Conservation (phyloP, 2,113 vertebrate genomes). For the Eupsittula cactorum region DNA sequence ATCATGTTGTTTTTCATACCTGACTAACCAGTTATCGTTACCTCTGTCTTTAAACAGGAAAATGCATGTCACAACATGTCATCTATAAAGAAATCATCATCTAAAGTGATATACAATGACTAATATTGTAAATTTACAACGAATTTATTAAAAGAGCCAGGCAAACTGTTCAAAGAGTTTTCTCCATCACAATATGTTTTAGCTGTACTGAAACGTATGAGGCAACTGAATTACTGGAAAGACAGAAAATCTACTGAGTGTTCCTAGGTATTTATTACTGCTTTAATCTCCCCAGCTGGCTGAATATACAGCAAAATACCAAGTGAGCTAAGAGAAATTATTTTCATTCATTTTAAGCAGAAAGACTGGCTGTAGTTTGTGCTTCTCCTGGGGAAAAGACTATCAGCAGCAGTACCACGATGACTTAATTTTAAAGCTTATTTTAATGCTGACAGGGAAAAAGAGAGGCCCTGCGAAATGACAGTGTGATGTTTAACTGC, state of each 20-base stretch:
- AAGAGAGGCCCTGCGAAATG: background rate
- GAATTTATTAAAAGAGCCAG: background rate
- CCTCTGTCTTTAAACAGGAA: conserved; percentile 87
- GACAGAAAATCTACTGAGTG: background rate
- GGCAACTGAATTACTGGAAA: background rate
- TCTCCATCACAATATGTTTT: background rate
- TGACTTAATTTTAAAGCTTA: background rate
- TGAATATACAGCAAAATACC: background rate
- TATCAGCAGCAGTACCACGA: background rate
- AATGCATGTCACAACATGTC: background rate
- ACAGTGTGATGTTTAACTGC: background rate
- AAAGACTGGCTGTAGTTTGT: background rate
- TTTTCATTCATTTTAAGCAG: background rate
- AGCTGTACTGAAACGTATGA: background rate
- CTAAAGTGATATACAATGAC: background rate
- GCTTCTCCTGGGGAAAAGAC: background rate
- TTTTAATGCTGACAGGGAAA: background rate
- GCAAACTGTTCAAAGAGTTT: background rate
- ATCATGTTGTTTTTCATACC: conserved; percentile 85
- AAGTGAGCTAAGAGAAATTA: background rate
- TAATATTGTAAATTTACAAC: background rate
- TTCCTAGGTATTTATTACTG: background rate
- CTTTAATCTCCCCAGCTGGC: background rate
- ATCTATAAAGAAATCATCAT: background rate
- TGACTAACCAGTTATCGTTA: conserved; percentile 98